phyloP scores from a whole-genome alignment of 2,888 invertebrate species.

The Dolichopus griseipennis region DNA sequence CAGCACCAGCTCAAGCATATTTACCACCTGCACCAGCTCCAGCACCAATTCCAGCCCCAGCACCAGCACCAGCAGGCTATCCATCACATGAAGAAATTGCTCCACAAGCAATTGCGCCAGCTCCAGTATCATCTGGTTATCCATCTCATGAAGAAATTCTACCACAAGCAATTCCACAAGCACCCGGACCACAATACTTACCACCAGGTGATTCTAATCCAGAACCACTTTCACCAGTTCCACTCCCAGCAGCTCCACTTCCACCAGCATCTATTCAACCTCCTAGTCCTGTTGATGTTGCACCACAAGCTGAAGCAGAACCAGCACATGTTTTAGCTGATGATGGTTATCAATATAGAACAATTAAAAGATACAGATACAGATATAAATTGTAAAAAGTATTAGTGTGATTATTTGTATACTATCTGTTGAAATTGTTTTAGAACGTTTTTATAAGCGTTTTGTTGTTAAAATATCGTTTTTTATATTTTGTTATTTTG shows the following conservation, averaged over 20 bases:
- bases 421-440: no score
- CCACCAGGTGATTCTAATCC: background rate
- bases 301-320: constrained; percentile 3
- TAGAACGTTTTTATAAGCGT: no score
- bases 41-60: background rate
- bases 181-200: background rate
- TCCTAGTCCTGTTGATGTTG: background rate
- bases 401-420: background rate
- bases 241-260: background rate
- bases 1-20: background rate
- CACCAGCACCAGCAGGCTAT: background rate
- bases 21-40: background rate
- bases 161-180: background rate
- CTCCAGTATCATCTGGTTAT: background rate
- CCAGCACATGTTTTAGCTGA: constrained; percentile 4
- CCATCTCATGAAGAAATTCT: background rate
- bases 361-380: background rate
- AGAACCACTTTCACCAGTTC: background rate
- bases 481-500: background rate
- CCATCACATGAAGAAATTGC: no score
- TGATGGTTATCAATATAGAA: constrained; percentile 1
- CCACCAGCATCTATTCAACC: constrained; percentile 5
- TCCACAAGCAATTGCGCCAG: no score
- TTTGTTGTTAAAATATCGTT: no score
- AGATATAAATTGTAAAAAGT: background rate